Base-by-base conservation (phyloP, 2,888 invertebrate genomes). In the Linyphia triangularis region DNA sequence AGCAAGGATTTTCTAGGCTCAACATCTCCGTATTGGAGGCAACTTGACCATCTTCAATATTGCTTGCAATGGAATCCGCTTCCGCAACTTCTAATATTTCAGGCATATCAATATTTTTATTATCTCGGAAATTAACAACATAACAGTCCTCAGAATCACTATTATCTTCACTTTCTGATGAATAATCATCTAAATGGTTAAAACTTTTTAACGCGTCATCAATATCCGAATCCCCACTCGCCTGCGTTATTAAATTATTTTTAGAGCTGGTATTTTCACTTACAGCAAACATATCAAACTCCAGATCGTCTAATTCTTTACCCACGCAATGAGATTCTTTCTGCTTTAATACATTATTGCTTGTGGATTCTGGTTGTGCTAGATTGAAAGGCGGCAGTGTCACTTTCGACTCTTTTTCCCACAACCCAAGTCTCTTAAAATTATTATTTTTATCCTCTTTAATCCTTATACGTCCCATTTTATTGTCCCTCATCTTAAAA, bases 381-480 rank as follows among this genome's bases (percentile, higher is more conserved):
- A 10, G 10, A 28, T 19, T 59, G 37, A 89, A 89, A 16, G 83
- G 84, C 4, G 89, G 89, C 26, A 89, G 43, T 13, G 89, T 89
- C 13, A 89, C 89, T 89, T 89, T 89, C 30, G 83, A 70, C 57
- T 89, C 89, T n/a, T 70, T 79, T 30, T 89, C 89, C 89, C 89
- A 89, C 5, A 89, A 79, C 57, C 89, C 89, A 37, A 89, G 22
- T 2, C 70, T 78, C 40, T 89, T 89, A 33, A 88, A 88, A 83
- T 77, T 83, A 72, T 78, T 78, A 10, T 78, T 79, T 57, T 89
- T 83, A 59, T 89, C 84, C 16, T 84, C 89, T 26, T 84, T 84
- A 16, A 89, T 89, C 22, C 72, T 69, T 5, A 83, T 84, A 13
- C 89, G 78, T 5, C 63, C 67, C 78, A 77, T 88, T 51, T 84